These are phyloP conservation scores for Micropterix aruncella DNA, from an alignment of 2,888 invertebrate genomes.

Conservation along the genomic window DNA sequence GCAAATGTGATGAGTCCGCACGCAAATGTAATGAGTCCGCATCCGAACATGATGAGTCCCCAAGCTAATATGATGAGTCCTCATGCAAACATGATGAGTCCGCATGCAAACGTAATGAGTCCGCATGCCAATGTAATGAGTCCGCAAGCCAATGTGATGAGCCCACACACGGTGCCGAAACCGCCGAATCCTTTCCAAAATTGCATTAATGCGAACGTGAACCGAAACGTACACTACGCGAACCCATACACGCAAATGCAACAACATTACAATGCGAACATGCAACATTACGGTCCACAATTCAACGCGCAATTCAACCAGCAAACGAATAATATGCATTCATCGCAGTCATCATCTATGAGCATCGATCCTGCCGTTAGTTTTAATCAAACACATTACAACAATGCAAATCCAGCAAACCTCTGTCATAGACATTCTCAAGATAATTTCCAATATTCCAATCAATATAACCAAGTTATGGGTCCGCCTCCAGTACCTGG, in stretches of 20 bases:
- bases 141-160: conserved; percentile 21
- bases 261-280: neutral
- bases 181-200: conserved; percentile 19
- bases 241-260: neutral
- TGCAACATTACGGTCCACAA: neutral
- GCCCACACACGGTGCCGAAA: conserved; percentile 23
- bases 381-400: conserved; percentile 13
- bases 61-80: conserved; percentile 15
- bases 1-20: conserved; percentile 22
- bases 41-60: conserved; percentile 34
- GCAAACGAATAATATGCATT: conserved; percentile 18
- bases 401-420: conserved; percentile 10
- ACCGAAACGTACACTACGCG: neutral
- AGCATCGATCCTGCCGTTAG: conserved; percentile 23
- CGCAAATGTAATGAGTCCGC: conserved; percentile 26
- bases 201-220: neutral
- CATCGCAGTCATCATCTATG: conserved; percentile 34
- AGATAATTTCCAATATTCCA: conserved; percentile 3
- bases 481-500: conserved; percentile 31
- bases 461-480: conserved; percentile 20
- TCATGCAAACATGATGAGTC: conserved; percentile 22
- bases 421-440: conserved; percentile 11
- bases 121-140: conserved; percentile 20
- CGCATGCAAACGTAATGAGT: conserved; percentile 16
- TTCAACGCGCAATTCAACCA: conserved; percentile 11